Conservation (phyloP, 2,113 vertebrate genomes). For the Embiotoca jacksoni region DNA sequence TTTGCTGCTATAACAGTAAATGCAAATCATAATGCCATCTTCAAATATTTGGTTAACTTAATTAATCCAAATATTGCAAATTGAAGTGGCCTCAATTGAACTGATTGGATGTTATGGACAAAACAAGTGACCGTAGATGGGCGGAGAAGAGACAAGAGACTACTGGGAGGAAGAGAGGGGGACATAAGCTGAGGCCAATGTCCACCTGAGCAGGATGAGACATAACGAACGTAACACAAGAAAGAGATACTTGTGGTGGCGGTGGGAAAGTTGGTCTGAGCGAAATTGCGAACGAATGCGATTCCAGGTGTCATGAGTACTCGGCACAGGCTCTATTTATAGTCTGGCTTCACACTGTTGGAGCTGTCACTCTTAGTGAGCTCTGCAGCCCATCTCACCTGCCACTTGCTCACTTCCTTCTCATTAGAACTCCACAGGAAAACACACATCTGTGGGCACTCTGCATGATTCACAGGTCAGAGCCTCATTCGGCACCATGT, state of each 20-base stretch:
- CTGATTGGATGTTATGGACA: not conserved
- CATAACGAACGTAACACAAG: not conserved
- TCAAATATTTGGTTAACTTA: too few relatives aligned
- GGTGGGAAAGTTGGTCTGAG: conserved; percentile 7
- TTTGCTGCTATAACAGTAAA: too few relatives aligned
- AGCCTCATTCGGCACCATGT: conserved; percentile 34
- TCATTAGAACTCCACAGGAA: conserved; percentile 62
- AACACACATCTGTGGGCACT: conserved; percentile 40
- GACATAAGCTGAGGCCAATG: not conserved
- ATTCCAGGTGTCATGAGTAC: conserved; percentile 67
- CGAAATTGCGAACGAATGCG: conserved; percentile 38
- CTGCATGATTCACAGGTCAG: conserved; percentile 69
- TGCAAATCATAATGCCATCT: too few relatives aligned
- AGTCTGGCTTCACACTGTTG: conserved; percentile 48
- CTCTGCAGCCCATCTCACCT: conserved; percentile 53
- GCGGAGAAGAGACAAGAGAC: not conserved
- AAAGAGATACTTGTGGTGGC: not conserved
- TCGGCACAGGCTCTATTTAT: conserved; percentile 70
- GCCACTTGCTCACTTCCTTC: conserved; percentile 38
- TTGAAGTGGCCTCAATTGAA: too few relatives aligned
- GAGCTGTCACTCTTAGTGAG: conserved; percentile 56
- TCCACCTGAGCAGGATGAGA: not conserved
- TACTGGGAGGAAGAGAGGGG: not conserved
- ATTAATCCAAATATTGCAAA: too few relatives aligned
- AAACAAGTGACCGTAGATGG: not conserved